A percentile compares a stretch with the other conserved stretches of the same genome.
These are phyloP conservation scores for Lycia hirtaria DNA, from an alignment of 2,888 invertebrate species.

Conservation along the genomic window DNA sequence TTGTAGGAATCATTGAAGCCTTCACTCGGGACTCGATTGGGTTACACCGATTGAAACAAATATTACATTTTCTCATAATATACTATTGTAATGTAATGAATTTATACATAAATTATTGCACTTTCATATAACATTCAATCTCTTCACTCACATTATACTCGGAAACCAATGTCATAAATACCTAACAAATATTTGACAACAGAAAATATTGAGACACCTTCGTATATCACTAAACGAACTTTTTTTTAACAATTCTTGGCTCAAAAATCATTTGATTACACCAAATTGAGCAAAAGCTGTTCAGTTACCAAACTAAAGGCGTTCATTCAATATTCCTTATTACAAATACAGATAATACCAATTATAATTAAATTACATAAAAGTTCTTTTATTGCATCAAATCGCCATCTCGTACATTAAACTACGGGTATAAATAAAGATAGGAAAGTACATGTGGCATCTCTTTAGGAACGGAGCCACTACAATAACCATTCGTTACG, in stretches of 20 bases:
- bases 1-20: slow-evolving; percentile 70
- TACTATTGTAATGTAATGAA: slow-evolving; percentile 65
- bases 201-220: too few relatives aligned
- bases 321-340: background rate
- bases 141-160: slow-evolving; percentile 46
- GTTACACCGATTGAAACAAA: slow-evolving; percentile 71
- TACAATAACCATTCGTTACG: slow-evolving; percentile 61
- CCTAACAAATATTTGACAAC: slow-evolving; percentile 29
- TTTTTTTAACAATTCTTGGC: too few relatives aligned
- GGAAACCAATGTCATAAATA: slow-evolving; percentile 58
- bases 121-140: slow-evolving; percentile 68
- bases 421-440: slow-evolving; percentile 77
- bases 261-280: too few relatives aligned
- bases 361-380: slow-evolving; percentile 38
- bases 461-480: slow-evolving; percentile 81
- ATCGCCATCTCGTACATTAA: slow-evolving; percentile 70
- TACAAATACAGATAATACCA: slow-evolving; percentile 23
- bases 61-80: slow-evolving; percentile 54
- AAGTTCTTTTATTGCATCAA: slow-evolving; percentile 62
- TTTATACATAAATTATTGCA: slow-evolving; percentile 81
- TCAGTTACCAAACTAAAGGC: background rate
- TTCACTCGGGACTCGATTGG: slow-evolving; percentile 66
- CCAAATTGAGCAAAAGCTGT: too few relatives aligned
- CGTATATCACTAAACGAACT: too few relatives aligned
- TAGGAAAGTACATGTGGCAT: slow-evolving; percentile 70